Conservation (phyloP, 2,113 vertebrate genomes). For the Phaethon lepturus region DNA sequence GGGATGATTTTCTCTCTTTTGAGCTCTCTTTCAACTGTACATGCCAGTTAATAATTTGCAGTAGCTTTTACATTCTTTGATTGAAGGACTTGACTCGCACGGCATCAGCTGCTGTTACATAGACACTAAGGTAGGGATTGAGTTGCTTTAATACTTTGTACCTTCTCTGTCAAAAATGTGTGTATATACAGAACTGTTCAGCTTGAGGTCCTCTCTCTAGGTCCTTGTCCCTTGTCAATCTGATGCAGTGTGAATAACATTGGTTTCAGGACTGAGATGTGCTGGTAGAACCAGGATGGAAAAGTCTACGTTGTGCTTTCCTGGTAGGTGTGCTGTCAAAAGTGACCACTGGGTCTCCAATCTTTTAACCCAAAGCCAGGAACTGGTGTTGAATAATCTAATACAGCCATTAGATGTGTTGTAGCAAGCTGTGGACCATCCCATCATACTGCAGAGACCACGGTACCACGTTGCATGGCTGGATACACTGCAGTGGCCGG, state of each 20-base stretch:
- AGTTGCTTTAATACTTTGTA: not conserved
- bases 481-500: rapidly evolving
- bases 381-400: rapidly evolving
- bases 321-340: not conserved
- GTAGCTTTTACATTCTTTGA: not conserved
- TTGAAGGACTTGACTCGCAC: not conserved
- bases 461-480: rapidly evolving
- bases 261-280: not conserved
- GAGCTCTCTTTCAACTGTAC: not conserved
- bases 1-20: not conserved
- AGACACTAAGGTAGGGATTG: not conserved
- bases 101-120: not conserved
- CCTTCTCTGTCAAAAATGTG: not conserved
- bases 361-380: too few relatives aligned
- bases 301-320: rapidly evolving
- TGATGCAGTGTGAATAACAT: rapidly evolving
- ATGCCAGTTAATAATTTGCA: not conserved
- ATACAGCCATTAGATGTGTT: rapidly evolving
- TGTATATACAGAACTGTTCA: too few relatives aligned
- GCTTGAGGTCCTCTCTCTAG: not conserved
- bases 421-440: not conserved
- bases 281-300: too few relatives aligned
- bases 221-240: not conserved
- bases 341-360: rapidly evolving
- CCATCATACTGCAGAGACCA: rapidly evolving